Conservation (phyloP, 2,797 vertebrate species). For the Molossus molossus region DNA sequence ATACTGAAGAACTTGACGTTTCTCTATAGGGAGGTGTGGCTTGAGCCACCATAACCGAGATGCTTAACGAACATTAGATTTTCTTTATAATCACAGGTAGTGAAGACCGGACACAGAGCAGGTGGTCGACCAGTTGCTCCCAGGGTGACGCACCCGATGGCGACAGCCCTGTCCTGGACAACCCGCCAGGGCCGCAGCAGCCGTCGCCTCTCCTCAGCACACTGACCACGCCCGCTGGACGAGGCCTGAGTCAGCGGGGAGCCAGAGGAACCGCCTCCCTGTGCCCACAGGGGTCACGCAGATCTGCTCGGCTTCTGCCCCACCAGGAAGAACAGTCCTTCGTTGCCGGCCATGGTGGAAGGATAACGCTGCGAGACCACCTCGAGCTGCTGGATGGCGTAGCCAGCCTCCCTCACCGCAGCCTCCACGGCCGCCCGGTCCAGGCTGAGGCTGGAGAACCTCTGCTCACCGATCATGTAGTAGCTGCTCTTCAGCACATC, state of each 20-base stretch:
- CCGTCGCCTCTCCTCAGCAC: background rate
- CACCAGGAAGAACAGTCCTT: slow-evolving; percentile 79
- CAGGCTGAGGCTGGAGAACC: slow-evolving; percentile 81
- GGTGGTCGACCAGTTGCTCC: background rate
- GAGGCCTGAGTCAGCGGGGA: background rate
- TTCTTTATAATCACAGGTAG: background rate
- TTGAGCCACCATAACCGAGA: accelerated
- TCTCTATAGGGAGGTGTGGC: background rate
- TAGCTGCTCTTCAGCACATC: slow-evolving; percentile 86
- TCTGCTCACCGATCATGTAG: slow-evolving; percentile 79
- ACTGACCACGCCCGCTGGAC: background rate
- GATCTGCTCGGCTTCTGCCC: slow-evolving; percentile 17
- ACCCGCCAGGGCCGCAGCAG: background rate
- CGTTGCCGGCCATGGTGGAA: background rate
- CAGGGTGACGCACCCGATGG: background rate
- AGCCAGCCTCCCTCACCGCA: slow-evolving; percentile 72
- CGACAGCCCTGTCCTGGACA: background rate
- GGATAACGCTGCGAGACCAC: slow-evolving; percentile 71
- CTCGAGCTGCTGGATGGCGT: slow-evolving; percentile 75
- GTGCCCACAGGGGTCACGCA: background rate
- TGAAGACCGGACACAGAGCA: background rate
- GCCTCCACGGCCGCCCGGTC: slow-evolving; percentile 76
- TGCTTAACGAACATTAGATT: background rate
- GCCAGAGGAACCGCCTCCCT: slow-evolving; percentile 36
- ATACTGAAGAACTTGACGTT: background rate